These are phyloP conservation scores for Pelobates cultripes DNA, from an alignment of 2,797 vertebrate genomes.

Conservation along the genomic window DNA sequence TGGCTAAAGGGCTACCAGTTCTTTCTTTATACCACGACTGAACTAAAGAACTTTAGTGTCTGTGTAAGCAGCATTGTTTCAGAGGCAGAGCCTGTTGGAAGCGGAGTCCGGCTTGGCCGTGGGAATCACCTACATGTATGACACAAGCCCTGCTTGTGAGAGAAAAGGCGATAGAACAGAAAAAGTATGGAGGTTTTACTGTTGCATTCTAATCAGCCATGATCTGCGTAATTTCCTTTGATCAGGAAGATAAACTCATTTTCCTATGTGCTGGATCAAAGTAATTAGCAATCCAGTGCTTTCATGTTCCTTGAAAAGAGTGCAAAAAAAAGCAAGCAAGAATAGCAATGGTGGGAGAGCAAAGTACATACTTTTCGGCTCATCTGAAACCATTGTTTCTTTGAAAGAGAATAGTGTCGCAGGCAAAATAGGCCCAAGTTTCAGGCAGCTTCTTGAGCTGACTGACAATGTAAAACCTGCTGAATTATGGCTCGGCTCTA, in stretches of 20 bases:
- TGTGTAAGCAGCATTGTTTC: conserved; percentile 82
- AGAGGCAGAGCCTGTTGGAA: conserved; percentile 72
- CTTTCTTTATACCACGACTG: conserved; percentile 76
- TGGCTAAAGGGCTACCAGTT: conserved; percentile 75
- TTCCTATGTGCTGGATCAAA: conserved; percentile 75
- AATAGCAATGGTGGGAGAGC: conserved; percentile 69
- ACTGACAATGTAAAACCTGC: conserved; percentile 34
- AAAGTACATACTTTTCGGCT: conserved; percentile 65
- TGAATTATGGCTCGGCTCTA: conserved; percentile 22
- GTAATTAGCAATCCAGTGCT: conserved; percentile 77
- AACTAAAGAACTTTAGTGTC: conserved; percentile 81
- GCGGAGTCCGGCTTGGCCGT: conserved; percentile 76
- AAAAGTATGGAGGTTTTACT: conserved; percentile 78
- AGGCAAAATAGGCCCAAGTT: conserved; percentile 54
- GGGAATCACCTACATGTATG: conserved; percentile 85
- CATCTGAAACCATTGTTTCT: conserved; percentile 67
- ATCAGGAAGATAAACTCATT: conserved; percentile 82
- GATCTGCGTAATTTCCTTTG: conserved; percentile 83
- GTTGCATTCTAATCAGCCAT: conserved; percentile 78
- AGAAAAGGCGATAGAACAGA: conserved; percentile 76
- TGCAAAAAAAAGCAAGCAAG: conserved; percentile 69
- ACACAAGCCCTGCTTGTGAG: conserved; percentile 78
- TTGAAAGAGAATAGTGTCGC: conserved; percentile 63
- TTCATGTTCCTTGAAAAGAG: conserved; percentile 73
- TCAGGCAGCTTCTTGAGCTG: conserved; percentile 55